Evolutionary conservation across 2,888 invertebrate genomes (phyloP), one percentile per base, ranked within the genome.

Genomic region (Boloria euphrosyne): DNA sequence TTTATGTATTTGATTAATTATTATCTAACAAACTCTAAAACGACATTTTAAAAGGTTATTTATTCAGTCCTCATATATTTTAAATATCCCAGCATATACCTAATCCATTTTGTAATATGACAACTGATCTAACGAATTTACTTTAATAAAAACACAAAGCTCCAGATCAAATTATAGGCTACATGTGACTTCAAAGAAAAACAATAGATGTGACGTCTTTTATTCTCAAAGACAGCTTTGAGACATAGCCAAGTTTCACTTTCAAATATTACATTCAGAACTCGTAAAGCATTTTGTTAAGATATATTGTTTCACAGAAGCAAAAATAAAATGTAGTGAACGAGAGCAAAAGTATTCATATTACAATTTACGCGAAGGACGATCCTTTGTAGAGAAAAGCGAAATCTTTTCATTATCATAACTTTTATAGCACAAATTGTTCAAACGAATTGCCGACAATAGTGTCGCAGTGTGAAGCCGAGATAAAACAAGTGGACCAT

Each of bases 401-500:
- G 81, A 87, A 86, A 85, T 80, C 78, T 77, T 76, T 77, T 77
- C 77, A 76, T 75, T 73, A 76, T 74, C 72, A 75, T 75, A 74
- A 73, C 71, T 74, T 76, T 74, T 74, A 73, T 73, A 64, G 71
- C 69, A 80, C 78, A 81, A 80, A 80, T 84, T 82, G 80, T 79
- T 79, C 75, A 80, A 82, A 84, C 81, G 81, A 80, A 83, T 84
- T 79, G 76, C 79, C 75, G 81, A 80, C 80, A 83, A 85, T 86
- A 87, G 86, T 86, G 84, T 82, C 80, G 79, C 83, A 80, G 81
- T 81, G 82, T 81, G 78, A 82, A 80, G 58, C 76, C 75, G 76
- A 79, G 77, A 89, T 87, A 89, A 87, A 89, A 79, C 87, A 84
- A 87, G 85, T 88, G 85, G 84, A 82, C 84, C 87, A 84, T 90